Conservation (phyloP, 2,113 vertebrate species). For the Eleginops maclovinus region DNA sequence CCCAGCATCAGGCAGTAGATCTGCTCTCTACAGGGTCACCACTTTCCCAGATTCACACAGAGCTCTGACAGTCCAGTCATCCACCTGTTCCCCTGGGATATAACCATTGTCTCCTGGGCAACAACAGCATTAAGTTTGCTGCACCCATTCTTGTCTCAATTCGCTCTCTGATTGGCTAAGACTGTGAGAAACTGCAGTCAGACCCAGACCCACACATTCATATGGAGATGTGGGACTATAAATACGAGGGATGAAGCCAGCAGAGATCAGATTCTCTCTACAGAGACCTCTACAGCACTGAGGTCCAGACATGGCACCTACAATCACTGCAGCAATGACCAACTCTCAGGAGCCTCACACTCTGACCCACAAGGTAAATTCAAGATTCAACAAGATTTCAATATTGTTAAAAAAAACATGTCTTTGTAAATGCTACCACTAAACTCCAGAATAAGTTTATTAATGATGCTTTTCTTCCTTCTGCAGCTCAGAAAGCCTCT, state of each 20-base stretch:
- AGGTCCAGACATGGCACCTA: constrained; percentile 65
- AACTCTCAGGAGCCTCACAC: constrained; percentile 64
- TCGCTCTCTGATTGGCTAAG: constrained; percentile 3
- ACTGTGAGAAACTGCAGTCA: constrained; percentile 77
- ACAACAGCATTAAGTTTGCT: too few relatives aligned
- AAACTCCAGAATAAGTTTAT: background rate
- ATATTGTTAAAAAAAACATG: background rate
- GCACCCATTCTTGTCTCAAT: too few relatives aligned
- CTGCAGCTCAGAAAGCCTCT: constrained; percentile 71
- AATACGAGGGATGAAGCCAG: constrained; percentile 69
- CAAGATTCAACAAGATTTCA: background rate
- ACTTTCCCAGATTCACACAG: constrained; percentile 69
- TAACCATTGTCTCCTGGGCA: constrained; percentile 14
- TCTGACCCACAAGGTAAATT: constrained; percentile 72
- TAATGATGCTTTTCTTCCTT: constrained; percentile 19
- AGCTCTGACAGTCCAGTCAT: constrained; percentile 28
- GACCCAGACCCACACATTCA: constrained; percentile 47
- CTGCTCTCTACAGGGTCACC: constrained; percentile 40
- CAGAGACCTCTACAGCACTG: constrained; percentile 59
- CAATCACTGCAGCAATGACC: constrained; percentile 57
- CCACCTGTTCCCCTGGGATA: constrained; percentile 67
- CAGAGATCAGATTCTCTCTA: constrained; percentile 66
- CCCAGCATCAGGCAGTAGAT: constrained; percentile 9
- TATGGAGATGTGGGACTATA: constrained; percentile 74
- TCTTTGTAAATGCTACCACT: background rate